Base-by-base conservation (phyloP, 2,888 invertebrate species). In the Maniola hyperantus region DNA sequence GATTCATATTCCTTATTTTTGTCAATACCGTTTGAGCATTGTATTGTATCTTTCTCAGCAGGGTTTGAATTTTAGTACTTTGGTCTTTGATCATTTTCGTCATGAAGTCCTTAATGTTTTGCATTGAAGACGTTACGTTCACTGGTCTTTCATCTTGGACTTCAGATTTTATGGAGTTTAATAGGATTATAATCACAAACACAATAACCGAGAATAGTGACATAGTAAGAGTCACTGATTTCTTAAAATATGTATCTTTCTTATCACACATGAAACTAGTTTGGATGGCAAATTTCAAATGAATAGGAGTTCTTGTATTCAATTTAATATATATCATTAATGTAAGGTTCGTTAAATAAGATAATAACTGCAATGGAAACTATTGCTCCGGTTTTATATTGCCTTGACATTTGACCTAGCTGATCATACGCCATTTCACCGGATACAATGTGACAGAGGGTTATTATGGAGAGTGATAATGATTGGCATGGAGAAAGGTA, bases 371-470 rank as follows among this genome's bases (percentile, higher is more conserved):
- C 81, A 84, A 20, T 59, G 48, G 36, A 72, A 62, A 74, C 62
- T 59, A 66, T 64, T 39, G 59, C 54, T 54, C 50, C 15, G 59
- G 10, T 59, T 54, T 15, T 13, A 7, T 73, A 73, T 82, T 77
- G 76, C 86, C 85, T 85, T 91, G 91, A 91, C 91, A 91, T 86
- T 88, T 88, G 90, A 90, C 91, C 91, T 76, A 88, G 81, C 88
- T 88, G 77, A 86, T 88, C 87, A 84, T 73, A 76, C 66, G 75
- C 79, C 80, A 82, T 83, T 81, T 80, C 76, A 76, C 80, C 20
- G 61, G 48, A 50, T 44, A 63, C 69, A 66, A 67, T 69, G 59
- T 39, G 71, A 69, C 70, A 68, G 60, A 66, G 55, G 6, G 42
- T 46, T 44, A 44, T 54, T 39, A 53, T 34, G 11, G 15, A 62